Percentiles rank a stretch among this genome's conserved stretches.
Conservation (phyloP, 2,797 vertebrate species). For the Chrosomus eos region DNA sequence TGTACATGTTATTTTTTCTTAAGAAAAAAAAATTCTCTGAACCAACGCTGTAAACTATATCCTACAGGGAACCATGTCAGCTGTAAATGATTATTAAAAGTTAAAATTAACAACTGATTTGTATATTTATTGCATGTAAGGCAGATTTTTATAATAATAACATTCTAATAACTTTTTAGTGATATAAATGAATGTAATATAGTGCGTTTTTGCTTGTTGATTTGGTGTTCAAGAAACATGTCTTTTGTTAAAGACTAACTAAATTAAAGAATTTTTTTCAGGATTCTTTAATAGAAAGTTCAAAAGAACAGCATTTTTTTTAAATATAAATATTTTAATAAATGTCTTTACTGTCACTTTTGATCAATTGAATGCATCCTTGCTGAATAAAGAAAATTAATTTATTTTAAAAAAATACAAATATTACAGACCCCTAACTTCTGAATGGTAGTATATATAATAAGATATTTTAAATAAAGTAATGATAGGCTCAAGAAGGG, state of each 20-base stretch:
- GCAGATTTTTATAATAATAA: no score
- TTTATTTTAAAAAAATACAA: neutral
- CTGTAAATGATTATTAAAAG: neutral
- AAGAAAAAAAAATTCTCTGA: no score
- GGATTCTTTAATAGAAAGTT: neutral
- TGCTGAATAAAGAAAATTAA: neutral
- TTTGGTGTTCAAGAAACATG: neutral
- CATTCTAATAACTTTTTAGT: no score
- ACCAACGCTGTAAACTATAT: neutral
- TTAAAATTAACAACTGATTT: neutral
- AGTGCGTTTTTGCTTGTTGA: no score
- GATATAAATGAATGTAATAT: no score
- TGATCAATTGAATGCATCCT: neutral
- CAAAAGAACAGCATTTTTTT: neutral
- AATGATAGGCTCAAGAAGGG: neutral
- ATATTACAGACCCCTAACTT: neutral
- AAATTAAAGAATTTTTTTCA: no score
- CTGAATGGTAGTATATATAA: neutral
- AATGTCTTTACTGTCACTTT: neutral
- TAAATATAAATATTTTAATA: neutral
- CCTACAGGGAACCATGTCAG: neutral
- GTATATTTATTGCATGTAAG: neutral
- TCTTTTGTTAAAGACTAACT: no score
- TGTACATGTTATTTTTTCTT: neutral
- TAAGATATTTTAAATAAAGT: neutral